Evolutionary conservation across 2,113 vertebrate genomes (phyloP).

Genomic region (Ceyx margarethae): DNA sequence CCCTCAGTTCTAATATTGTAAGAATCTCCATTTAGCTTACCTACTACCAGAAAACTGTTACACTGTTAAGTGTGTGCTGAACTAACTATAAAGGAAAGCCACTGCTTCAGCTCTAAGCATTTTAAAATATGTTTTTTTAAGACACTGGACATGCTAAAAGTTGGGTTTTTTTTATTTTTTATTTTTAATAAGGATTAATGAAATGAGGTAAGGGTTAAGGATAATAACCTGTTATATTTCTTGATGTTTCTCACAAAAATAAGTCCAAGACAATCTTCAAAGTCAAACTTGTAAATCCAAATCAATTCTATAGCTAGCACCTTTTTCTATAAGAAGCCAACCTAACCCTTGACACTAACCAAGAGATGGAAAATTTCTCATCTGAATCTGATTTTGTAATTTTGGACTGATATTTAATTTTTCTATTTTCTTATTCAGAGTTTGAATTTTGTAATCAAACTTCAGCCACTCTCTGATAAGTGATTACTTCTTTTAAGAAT

Average conservation of each 20-base stretch:
- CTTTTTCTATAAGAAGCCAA: not conserved
- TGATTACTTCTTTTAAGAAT: not conserved
- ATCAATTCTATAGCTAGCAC: not conserved
- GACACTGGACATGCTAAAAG: not conserved
- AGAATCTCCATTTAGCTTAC: not conserved
- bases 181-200: not conserved
- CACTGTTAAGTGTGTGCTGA: not conserved
- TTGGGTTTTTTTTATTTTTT: not conserved
- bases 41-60: not conserved
- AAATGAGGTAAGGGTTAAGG: not conserved
- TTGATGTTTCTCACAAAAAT: not conserved
- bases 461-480: not conserved
- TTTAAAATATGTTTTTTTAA: not conserved
- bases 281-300: not conserved
- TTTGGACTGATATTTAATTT: not conserved
- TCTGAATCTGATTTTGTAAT: not conserved
- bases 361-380: not conserved
- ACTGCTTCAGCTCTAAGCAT: not conserved
- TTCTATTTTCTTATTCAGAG: not conserved
- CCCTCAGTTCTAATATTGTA: not conserved
- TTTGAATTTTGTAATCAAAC: not conserved
- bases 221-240: not conserved
- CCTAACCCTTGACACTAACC: not conserved
- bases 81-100: not conserved
- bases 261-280: not conserved